Base-by-base conservation (phyloP, 2,888 invertebrate species). In the Cacoxenus indagator region DNA sequence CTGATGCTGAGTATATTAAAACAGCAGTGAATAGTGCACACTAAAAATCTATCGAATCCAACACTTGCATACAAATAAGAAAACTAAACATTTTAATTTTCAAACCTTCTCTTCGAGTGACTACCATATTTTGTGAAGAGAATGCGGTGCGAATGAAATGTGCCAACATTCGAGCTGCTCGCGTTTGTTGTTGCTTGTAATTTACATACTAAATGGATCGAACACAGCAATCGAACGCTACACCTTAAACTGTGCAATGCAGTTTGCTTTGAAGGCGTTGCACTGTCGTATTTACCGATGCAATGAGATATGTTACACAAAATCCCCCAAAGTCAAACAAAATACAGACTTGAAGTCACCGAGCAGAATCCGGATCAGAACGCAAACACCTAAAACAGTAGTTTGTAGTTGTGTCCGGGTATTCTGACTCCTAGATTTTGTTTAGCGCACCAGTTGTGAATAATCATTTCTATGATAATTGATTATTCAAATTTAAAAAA, bases 131-230 rank as follows among this genome's bases (percentile, higher is more conserved):
- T 2, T 14, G 37, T 11, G 9, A 11, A 37, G 37, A 37, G 9
- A 37, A 37, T 48, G 48, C 48, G 48, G 24, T 14, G 26, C 55
- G 8, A 14, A 55, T 14, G 55, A 14, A 22, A 22, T 24, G 55
- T 24, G 14, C 37, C 14, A 37, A 37, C 37, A 37, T 37, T 11
- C n/a, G n/a, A n/a, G n/a, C n/a, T 45, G 19, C 17, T 24, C 45
- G 51, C 74, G 78, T 75, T 72, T 82, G 82, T 84, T 83, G 77
- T 81, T 78, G 72, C 77, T 77, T 74, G 74, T 77, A 78, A 84
- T 85, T 85, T 85, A 78, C 83, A 81, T 81, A 76, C 70, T 72
- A 74, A 65, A 54, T 65, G 65, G 37, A 54, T 65, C 54, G 54
- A 48, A 48, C 31, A 24, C n/a, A n/a, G n/a, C n/a, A 31, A 31